Evolutionary conservation across 2,888 invertebrate species (phyloP).

Genomic region (Nematopogon swammerdamellus): DNA sequence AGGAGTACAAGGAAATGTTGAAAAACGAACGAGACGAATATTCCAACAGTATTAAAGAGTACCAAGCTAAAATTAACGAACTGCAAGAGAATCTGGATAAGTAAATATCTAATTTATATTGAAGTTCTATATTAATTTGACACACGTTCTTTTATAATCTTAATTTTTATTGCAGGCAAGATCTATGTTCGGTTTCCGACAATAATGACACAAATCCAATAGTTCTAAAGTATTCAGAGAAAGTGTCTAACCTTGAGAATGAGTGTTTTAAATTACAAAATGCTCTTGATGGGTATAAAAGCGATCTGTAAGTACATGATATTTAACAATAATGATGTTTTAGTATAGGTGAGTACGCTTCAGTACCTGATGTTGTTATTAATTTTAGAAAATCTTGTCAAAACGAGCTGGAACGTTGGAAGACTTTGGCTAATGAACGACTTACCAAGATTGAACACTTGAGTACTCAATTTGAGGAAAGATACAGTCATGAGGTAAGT

Average conservation of each 20-base stretch:
- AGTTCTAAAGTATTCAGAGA: slow-evolving; percentile 37
- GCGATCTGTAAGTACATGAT: slow-evolving; percentile 51
- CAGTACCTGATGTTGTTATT: neutral
- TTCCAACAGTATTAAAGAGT: slow-evolving; percentile 26
- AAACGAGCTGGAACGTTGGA: slow-evolving; percentile 58
- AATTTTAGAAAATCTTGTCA: slow-evolving; percentile 27
- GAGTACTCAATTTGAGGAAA: slow-evolving; percentile 56
- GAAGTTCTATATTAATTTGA: too few species aligned
- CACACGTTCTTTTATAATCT: too few species aligned
- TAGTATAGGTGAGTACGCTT: neutral
- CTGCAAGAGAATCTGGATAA: slow-evolving; percentile 32
- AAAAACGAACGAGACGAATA: slow-evolving; percentile 49
- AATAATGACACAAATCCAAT: slow-evolving; percentile 13
- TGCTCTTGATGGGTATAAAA: slow-evolving; percentile 36
- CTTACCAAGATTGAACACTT: slow-evolving; percentile 62
- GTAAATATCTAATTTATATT: slow-evolving; percentile 17
- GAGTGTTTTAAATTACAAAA: slow-evolving; percentile 38
- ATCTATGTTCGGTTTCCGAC: neutral
- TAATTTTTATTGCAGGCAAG: neutral
- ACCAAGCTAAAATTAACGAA: slow-evolving; percentile 28
- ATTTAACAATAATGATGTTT: neutral
- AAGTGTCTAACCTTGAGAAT: slow-evolving; percentile 36
- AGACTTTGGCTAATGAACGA: slow-evolving; percentile 63
- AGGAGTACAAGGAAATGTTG: slow-evolving; percentile 48
- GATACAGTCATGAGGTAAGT: slow-evolving; percentile 57